Evolutionary conservation across 2,797 vertebrate species (phyloP).

Genomic region (Taenioides sp.): DNA sequence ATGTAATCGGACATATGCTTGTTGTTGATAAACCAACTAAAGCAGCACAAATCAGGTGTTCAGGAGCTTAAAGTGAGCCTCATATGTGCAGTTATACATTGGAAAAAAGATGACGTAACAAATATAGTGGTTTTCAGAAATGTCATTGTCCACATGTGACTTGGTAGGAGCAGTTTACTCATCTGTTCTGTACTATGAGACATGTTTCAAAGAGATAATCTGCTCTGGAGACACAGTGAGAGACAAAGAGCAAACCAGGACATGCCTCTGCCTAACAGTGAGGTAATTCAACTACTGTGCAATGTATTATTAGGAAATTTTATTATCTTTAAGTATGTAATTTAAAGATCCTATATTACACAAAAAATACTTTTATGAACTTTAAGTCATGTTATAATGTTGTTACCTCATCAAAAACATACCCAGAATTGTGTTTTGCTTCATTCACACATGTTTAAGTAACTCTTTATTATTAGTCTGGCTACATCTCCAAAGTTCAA

Average conservation of each 20-base stretch:
- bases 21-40: background rate
- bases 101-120: background rate
- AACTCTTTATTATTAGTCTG: too few relatives aligned
- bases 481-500: too few relatives aligned
- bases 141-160: background rate
- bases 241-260: background rate
- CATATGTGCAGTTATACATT: background rate
- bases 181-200: background rate
- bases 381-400: too few relatives aligned
- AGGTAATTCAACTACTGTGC: background rate
- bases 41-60: background rate
- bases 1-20: background rate
- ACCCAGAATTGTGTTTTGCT: too few relatives aligned
- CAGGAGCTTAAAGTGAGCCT: too few relatives aligned
- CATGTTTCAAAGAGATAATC: background rate
- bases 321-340: background rate
- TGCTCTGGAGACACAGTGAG: background rate
- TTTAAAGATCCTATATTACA: too few relatives aligned
- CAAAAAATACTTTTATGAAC: too few relatives aligned
- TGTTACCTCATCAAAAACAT: too few relatives aligned
- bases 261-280: background rate
- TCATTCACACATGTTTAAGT: too few relatives aligned
- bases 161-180: background rate
- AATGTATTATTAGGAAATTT: background rate
- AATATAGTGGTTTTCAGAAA: background rate